Percentiles rank a stretch among this genome's conserved stretches.
phyloP scores from a whole-genome alignment of 2,797 vertebrate species.

The Darevskia nairensis region DNA sequence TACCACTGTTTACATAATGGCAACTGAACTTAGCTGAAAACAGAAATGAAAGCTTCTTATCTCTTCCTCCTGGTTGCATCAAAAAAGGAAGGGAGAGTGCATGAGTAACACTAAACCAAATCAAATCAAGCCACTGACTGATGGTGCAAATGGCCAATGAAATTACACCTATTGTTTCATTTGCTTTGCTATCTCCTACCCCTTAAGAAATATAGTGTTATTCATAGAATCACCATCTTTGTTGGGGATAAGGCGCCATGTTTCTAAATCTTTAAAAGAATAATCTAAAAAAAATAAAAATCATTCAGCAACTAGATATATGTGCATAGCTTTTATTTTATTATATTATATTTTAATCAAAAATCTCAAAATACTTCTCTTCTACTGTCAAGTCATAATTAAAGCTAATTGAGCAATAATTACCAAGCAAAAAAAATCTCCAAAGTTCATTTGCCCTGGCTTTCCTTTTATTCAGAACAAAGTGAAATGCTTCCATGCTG shows the following conservation, averaged over 20 bases:
- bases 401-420: slow-evolving; percentile 30
- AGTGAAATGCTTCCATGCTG: slow-evolving; percentile 36
- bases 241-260: not conserved
- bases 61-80: not conserved
- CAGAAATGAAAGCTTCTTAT: not conserved
- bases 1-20: too few species aligned
- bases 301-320: not conserved
- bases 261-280: not conserved
- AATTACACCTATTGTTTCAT: not conserved
- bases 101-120: not conserved
- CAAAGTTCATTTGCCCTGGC: slow-evolving; percentile 8
- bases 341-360: not conserved
- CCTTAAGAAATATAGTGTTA: not conserved
- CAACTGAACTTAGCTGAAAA: too few species aligned
- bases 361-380: slow-evolving; percentile 17
- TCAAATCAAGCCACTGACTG: too few species aligned
- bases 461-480: slow-evolving; percentile 46
- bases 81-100: not conserved
- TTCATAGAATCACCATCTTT: not conserved
- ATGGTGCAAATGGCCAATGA: not conserved
- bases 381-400: not conserved
- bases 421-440: slow-evolving; percentile 25
- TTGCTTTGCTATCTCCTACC: not conserved
- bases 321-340: not conserved
- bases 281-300: not conserved